Evolutionary conservation across 2,113 vertebrate species (phyloP).

Genomic region (Catharus fuscescens): DNA sequence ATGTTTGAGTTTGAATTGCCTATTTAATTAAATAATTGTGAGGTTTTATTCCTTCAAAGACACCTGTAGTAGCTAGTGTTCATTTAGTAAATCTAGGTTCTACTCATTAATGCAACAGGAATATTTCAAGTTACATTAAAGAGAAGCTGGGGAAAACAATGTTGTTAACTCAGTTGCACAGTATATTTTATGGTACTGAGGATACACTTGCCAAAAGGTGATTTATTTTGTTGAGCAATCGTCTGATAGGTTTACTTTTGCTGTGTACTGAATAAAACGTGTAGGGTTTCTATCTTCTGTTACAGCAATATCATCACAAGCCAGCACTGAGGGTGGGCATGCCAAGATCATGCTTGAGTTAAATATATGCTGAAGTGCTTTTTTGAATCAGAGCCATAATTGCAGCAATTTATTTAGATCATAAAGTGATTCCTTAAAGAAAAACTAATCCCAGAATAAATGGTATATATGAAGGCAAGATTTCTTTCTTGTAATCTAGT

Average conservation of each 20-base stretch:
- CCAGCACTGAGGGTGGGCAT: background rate
- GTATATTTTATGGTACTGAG: background rate
- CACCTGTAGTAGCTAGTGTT: background rate
- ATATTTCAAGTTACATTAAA: background rate
- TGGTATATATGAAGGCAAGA: background rate
- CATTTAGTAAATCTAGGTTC: background rate
- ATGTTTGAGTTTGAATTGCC: background rate
- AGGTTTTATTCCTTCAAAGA: background rate
- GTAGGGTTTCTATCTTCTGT: background rate
- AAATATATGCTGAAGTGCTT: constrained; percentile 23
- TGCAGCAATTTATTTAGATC: constrained; percentile 6
- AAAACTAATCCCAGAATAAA: background rate
- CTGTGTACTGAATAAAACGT: background rate
- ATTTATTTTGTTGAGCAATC: background rate
- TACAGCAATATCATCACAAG: background rate
- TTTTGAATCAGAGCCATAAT: constrained; percentile 31
- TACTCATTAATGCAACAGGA: background rate
- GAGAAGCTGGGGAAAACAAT: background rate
- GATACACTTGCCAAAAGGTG: background rate
- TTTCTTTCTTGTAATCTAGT: background rate
- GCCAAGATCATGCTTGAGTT: constrained; percentile 6
- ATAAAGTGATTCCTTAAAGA: background rate
- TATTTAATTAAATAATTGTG: background rate
- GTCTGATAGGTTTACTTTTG: background rate
- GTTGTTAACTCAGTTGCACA: background rate